A percentile compares a stretch with the other conserved stretches of the same genome.
Evolutionary conservation across 1,140 invertebrate species (phyloP).

Genomic region (Sinonovacula constricta): DNA sequence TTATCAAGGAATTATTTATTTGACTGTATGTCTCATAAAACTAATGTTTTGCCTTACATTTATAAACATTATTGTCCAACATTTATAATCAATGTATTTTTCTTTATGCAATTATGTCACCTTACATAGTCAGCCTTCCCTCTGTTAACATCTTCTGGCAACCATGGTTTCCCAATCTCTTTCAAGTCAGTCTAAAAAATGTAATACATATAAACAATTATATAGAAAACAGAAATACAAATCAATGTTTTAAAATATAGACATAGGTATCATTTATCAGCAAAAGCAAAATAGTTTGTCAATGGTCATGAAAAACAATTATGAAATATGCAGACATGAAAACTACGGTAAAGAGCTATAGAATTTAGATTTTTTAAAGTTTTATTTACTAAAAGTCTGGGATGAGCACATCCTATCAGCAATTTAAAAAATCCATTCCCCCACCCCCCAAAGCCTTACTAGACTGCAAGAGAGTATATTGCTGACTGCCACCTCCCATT

Average conservation of each 20-base stretch:
- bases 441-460: too few relatives aligned
- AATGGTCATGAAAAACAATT: not conserved
- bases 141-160: constrained; percentile 74
- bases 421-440: too few relatives aligned
- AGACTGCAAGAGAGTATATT: too few relatives aligned
- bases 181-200: constrained; percentile 83
- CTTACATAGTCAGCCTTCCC: constrained; percentile 76
- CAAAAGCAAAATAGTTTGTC: not conserved
- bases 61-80: constrained; percentile 22
- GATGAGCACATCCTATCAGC: too few relatives aligned
- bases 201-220: constrained; percentile 16
- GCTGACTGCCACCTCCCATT: too few relatives aligned
- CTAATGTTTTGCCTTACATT: too few relatives aligned
- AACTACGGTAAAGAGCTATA: constrained; percentile 1
- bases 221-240: not conserved
- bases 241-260: not conserved
- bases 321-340: not conserved
- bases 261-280: not conserved
- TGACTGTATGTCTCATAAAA: too few relatives aligned
- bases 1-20: too few relatives aligned
- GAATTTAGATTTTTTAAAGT: not conserved
- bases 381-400: too few relatives aligned
- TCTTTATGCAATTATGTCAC: constrained; percentile 39
- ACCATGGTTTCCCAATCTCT: constrained; percentile 80
- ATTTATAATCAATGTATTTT: constrained; percentile 11